Base-by-base conservation (phyloP, 2,113 vertebrate species). In the Pontoporia blainvillei region DNA sequence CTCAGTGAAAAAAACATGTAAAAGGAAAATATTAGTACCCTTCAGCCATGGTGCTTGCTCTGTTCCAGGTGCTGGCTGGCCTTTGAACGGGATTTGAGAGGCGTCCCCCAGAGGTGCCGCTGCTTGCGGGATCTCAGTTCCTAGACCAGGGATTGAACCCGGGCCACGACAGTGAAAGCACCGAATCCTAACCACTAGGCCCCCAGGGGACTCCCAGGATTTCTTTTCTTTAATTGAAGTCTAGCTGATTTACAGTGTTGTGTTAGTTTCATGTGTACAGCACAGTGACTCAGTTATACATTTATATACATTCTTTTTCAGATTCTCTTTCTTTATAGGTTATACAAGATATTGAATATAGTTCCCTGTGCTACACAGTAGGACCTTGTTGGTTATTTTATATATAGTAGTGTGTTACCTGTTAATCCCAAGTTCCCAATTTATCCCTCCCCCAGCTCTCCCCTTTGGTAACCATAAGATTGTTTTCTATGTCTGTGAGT, bases 31-130 rank as follows among this genome's bases (percentile, higher is more conserved):
- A 0, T 11, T 20, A 25, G 44, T 6, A 2, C 31, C 39, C 15
- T 41, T 18, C 27, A 13, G 18, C 23, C 41, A 25, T 18, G 31
- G 21, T 17, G 54, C 62, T 57, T 20, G n/a, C 23, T 31, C 4
- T 3, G 1, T 6, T 11, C 41, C 25, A 11, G 87, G 15, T 31
- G 69, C 44, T 3, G 21, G 44, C 27, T 21, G 31, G 23, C 13
- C 20, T 31, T 4, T 34, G 46, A 34, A 36, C 59, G 21, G 49
- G 6, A 20, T 17, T 39, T n/a, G 14, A 5, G 11, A 84, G 39
- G 67, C 8, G 3, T 20, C 21, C 27, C 6, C 36, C 0, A 0
- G 15, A 6, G 34, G 8, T 20, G n/a, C 29, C 10, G 18, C 29
- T 3, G 18, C 18, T 76, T 52, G 46, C 46, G 20, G 18, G 17